These are phyloP conservation scores for Dicyrtomina minuta DNA, from an alignment of 2,888 invertebrate species.

Conservation along the genomic window DNA sequence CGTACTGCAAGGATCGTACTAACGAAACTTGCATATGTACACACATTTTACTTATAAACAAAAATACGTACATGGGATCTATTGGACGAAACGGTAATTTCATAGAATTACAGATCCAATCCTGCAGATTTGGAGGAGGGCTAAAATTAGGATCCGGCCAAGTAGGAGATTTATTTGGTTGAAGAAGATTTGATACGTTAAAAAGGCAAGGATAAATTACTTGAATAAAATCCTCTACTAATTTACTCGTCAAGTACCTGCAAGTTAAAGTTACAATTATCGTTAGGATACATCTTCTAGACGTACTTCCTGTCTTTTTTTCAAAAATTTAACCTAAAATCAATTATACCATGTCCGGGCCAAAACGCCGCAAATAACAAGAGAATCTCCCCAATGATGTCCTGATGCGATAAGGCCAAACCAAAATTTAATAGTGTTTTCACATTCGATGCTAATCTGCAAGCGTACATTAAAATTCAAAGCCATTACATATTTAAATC, in stretches of 20 bases:
- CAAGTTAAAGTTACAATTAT: constrained; percentile 3
- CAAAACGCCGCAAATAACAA: constrained; percentile 48
- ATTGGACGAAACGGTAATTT: constrained; percentile 28
- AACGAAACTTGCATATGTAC: too few species aligned
- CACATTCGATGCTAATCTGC: constrained; percentile 51
- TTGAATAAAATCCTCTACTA: constrained; percentile 39
- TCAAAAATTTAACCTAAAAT: too few species aligned
- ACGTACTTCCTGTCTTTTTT: too few species aligned
- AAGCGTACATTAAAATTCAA: too few species aligned
- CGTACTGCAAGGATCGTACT: too few species aligned
- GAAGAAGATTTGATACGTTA: constrained; percentile 35
- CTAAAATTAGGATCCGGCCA: constrained; percentile 48
- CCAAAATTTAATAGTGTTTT: constrained; percentile 49
- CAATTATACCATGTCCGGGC: constrained; percentile 45
- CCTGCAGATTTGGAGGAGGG: constrained; percentile 41
- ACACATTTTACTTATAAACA: too few species aligned
- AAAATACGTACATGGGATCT: constrained; percentile 15
- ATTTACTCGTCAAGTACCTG: constrained; percentile 46
- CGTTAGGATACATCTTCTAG: neutral
- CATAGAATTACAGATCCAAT: constrained; percentile 24
- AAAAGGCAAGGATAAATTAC: constrained; percentile 41
- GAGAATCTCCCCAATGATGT: constrained; percentile 52
- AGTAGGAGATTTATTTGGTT: constrained; percentile 43
- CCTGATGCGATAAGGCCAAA: constrained; percentile 50
- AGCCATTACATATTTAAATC: too few species aligned